These are phyloP conservation scores for Temnothorax unifasciatus DNA, from an alignment of 2,888 invertebrate species.

Conservation along the genomic window DNA sequence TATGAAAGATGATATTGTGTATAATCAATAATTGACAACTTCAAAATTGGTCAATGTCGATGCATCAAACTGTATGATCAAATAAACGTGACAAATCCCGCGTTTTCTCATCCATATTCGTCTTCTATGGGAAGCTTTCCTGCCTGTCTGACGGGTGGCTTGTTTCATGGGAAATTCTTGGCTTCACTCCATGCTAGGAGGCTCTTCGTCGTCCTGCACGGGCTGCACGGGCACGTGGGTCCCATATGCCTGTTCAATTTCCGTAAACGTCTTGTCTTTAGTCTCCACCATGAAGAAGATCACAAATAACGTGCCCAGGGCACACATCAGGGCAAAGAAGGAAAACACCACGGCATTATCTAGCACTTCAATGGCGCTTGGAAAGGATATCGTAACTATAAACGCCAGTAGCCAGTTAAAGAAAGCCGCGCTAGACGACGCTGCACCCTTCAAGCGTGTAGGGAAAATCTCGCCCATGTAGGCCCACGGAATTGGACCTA, in stretches of 20 bases:
- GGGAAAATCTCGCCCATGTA: conserved; percentile 87
- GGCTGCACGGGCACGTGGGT: conserved; percentile 18
- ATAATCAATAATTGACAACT: background rate
- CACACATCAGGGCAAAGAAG: conserved; percentile 87
- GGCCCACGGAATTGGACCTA: conserved; percentile 86
- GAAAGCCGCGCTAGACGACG: conserved; percentile 84
- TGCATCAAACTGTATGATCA: background rate
- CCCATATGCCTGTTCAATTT: conserved; percentile 84
- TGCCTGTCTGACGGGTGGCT: background rate
- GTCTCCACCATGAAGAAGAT: conserved; percentile 87
- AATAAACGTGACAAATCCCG: background rate
- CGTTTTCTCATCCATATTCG: background rate
- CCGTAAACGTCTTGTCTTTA: conserved; percentile 85
- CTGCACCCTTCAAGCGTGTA: conserved; percentile 83
- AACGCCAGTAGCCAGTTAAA: conserved; percentile 86
- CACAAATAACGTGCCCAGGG: conserved; percentile 86
- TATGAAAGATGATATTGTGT: background rate
- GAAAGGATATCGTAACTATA: conserved; percentile 85
- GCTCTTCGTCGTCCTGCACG: background rate
- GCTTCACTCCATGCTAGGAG: background rate
- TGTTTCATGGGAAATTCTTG: background rate
- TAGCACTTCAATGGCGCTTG: conserved; percentile 82
- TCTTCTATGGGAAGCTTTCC: background rate
- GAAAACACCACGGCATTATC: conserved; percentile 86
- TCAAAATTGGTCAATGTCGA: background rate